Base-by-base conservation (phyloP, 2,888 invertebrate species). In the Merodon equestris region DNA sequence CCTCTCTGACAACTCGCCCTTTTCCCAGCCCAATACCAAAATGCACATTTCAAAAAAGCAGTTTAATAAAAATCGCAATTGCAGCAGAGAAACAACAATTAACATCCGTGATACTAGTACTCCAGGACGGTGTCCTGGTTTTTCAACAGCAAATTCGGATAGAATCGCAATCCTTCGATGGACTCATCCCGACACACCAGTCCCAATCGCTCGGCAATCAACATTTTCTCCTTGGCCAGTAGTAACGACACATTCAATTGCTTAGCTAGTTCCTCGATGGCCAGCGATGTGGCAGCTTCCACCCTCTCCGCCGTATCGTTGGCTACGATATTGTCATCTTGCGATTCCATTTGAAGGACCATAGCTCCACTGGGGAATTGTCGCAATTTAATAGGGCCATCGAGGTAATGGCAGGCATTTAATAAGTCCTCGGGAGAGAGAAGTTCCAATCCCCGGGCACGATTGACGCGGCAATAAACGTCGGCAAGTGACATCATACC, bases 401-500 rank as follows among this genome's bases (percentile, higher is more conserved):
- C 83, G 5, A 90, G 89, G 82, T 90, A 92, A 88, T 92, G 92
- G 90, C 98, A 98, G 14, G 98, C 98, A 89, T 96, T 94, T 47
- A 98, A 89, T 83, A 99, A 91, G 91, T 99, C 99, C 89, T 99
- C 99, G 0, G 99, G 98, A 0, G 99, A 99, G 60, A 99, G 90
- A 0, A 99, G 91, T 90, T 99, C 97, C 82, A 99, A 90, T 1
- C 99, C 99, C 86, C 99, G 92, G 0, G 99, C 98, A 87, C 99
- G 92, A 89, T 99, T 99, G 1, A 99, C 94, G 83, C 99, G 92
- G 89, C 99, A 99, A 91, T 97, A 99, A 0, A 95, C 98, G 90
- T 99, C 99, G 2, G 98, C 95, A 66, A 99, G 89, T 0, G 97
- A 94, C 96, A 99, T 97, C 91, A 98, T 96, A 9, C 99, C 99